A percentile compares a stretch with the other conserved stretches of the same genome.
Evolutionary conservation across 2,113 vertebrate genomes (phyloP).

Genomic region (Lasiurus borealis): DNA sequence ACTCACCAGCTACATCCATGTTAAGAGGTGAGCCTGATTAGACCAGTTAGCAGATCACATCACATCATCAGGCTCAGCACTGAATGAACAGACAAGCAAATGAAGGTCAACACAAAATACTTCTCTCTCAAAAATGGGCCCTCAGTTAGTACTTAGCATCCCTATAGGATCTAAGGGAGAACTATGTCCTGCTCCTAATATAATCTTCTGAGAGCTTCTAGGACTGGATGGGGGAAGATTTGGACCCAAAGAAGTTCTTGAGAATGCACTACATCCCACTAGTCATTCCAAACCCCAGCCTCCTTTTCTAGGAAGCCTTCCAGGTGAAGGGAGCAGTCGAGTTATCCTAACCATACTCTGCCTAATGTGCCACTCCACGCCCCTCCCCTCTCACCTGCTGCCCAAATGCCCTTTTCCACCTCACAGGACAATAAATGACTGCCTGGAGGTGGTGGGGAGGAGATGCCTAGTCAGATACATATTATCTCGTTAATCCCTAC

Average conservation of each 20-base stretch:
- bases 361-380: neutral
- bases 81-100: neutral
- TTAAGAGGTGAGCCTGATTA: neutral
- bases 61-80: neutral
- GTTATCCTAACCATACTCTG: neutral
- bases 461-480: too few relatives aligned
- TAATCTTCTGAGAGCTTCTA: neutral
- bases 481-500: neutral
- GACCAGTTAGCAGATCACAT: neutral
- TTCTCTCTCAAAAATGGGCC: neutral
- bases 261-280: neutral
- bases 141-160: neutral
- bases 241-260: neutral
- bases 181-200: neutral
- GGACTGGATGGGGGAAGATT: neutral
- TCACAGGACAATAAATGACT: neutral
- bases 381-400: slow-evolving; percentile 24
- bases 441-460: too few relatives aligned
- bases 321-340: neutral
- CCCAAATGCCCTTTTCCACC: neutral
- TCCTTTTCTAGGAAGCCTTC: neutral
- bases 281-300: neutral
- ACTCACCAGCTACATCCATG: neutral
- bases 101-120: neutral
- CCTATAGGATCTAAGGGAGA: neutral